Conservation (phyloP, 2,797 vertebrate genomes). For the Zenarchopterus dispar region DNA sequence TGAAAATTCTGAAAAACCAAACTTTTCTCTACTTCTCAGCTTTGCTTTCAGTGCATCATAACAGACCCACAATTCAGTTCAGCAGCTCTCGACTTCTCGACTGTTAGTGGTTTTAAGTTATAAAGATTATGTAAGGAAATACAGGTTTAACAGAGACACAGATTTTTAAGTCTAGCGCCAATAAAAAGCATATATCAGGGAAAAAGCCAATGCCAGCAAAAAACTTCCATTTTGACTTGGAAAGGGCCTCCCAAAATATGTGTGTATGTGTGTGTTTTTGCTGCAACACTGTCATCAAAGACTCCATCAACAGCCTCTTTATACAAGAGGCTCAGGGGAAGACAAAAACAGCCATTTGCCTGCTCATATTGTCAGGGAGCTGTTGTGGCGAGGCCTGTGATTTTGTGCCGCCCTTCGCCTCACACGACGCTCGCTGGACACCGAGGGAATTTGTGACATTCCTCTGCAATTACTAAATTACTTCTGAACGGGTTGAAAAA, state of each 20-base stretch:
- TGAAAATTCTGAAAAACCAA: too few relatives aligned
- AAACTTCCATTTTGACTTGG: neutral
- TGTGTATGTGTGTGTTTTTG: neutral
- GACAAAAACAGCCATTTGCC: conserved; percentile 47
- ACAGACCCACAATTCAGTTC: too few relatives aligned
- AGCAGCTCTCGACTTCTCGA: neutral
- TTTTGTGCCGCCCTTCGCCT: conserved; percentile 35
- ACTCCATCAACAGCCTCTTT: conserved; percentile 44
- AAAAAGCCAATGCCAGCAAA: neutral
- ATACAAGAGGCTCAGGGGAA: conserved; percentile 29
- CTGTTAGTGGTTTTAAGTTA: neutral
- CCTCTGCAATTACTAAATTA: conserved; percentile 1
- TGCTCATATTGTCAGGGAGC: conserved; percentile 8
- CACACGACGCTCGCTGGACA: conserved; percentile 32
- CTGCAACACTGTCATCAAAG: conserved; percentile 36
- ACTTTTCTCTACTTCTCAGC: too few relatives aligned
- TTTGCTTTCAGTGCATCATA: too few relatives aligned
- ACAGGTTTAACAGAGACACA: conserved; percentile 1
- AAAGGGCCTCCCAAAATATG: conserved; percentile 7
- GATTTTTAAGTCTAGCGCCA: neutral
- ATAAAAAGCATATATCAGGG: neutral
- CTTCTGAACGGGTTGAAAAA: neutral
- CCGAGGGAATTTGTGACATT: conserved; percentile 9
- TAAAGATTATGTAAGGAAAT: neutral
- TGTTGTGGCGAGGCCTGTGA: conserved; percentile 27